Conservation (phyloP, 2,113 vertebrate genomes). For the Himantopus leucocephalus region DNA sequence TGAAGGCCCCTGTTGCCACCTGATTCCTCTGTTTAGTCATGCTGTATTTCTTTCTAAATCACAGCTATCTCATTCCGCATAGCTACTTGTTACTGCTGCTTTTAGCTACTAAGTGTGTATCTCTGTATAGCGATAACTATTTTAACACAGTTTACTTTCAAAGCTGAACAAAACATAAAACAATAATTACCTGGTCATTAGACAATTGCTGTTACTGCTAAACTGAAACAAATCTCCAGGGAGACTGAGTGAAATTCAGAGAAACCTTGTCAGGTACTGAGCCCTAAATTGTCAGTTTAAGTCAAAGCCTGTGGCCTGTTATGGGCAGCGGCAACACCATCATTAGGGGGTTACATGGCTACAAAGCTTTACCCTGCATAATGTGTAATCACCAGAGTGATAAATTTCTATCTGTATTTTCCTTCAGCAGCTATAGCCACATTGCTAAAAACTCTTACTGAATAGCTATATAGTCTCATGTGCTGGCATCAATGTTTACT, state of each 20-base stretch:
- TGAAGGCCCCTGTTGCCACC: neutral
- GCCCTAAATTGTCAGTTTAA: neutral
- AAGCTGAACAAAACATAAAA: neutral
- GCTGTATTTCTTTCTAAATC: neutral
- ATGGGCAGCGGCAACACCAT: neutral
- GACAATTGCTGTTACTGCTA: neutral
- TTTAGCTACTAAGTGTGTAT: neutral
- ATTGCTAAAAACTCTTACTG: neutral
- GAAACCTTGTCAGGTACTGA: neutral
- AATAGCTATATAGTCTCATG: neutral
- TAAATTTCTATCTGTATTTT: neutral
- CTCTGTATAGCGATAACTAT: neutral
- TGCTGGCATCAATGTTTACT: neutral
- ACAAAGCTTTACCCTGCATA: neutral
- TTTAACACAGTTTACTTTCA: neutral
- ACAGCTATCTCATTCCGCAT: neutral
- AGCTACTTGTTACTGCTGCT: neutral
- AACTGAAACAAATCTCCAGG: neutral
- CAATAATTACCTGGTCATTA: neutral
- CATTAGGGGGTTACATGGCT: neutral
- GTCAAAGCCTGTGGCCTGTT: neutral
- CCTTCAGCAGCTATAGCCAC: neutral
- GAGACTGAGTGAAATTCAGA: neutral
- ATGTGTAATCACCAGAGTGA: neutral
- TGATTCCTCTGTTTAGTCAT: neutral